A percentile compares a stretch with the other conserved stretches of the same genome.
phyloP scores from a whole-genome alignment of 2,888 invertebrate species.

The Orthosia gothica region DNA sequence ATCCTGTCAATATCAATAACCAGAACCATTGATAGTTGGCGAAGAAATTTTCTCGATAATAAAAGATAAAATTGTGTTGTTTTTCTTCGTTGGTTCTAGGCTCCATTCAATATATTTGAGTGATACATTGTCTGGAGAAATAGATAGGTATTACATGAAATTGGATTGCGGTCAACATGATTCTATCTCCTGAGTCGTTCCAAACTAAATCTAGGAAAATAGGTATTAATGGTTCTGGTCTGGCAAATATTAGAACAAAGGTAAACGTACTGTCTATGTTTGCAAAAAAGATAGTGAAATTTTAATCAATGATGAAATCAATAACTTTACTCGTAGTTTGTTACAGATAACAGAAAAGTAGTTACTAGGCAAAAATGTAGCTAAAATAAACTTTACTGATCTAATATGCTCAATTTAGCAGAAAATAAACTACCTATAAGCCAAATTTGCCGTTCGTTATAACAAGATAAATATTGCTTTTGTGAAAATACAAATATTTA shows the following conservation, averaged over 20 bases:
- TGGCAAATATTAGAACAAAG: neutral
- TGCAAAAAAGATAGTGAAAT: neutral
- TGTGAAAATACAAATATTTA: conserved; percentile 10
- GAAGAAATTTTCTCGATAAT: conserved; percentile 51
- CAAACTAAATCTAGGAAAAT: conserved; percentile 23
- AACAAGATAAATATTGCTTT: neutral
- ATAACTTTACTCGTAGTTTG: neutral
- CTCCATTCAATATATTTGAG: conserved; percentile 56
- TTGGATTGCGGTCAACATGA: conserved; percentile 61
- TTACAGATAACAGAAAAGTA: neutral
- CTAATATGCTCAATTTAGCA: neutral
- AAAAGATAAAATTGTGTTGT: conserved; percentile 54
- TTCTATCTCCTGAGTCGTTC: conserved; percentile 29
- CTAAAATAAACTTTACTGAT: neutral
- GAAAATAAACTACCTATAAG: conserved; percentile 7
- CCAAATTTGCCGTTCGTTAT: conserved; percentile 3
- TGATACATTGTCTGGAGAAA: conserved; percentile 57
- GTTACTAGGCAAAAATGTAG: neutral
- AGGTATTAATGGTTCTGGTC: conserved; percentile 15
- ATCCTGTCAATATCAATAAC: conserved; percentile 54
- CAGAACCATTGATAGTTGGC: conserved; percentile 41
- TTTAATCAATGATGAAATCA: neutral
- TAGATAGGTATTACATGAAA: conserved; percentile 53
- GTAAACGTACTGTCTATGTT: neutral
- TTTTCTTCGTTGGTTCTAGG: conserved; percentile 47